These are phyloP conservation scores for Lamellibrachia columna DNA, from an alignment of 2,888 invertebrate genomes.

Conservation along the genomic window DNA sequence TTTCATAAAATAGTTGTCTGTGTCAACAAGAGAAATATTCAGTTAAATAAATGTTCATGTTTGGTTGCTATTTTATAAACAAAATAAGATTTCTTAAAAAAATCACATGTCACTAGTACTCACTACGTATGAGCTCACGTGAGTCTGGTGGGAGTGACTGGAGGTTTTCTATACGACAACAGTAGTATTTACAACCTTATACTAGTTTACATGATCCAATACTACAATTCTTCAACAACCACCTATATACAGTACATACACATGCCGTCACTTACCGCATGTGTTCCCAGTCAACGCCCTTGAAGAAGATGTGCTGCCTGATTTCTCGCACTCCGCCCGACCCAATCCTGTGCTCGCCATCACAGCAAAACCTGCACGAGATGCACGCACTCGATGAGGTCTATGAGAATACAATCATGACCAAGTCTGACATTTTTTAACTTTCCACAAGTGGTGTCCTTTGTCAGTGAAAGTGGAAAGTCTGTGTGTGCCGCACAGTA, in stretches of 20 bases:
- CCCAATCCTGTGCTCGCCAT: slow-evolving; percentile 91
- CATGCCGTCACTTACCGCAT: slow-evolving; percentile 73
- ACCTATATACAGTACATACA: neutral
- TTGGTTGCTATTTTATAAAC: neutral
- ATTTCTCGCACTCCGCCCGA: slow-evolving; percentile 91
- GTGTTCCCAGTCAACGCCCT: slow-evolving; percentile 97
- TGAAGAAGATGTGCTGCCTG: slow-evolving; percentile 88
- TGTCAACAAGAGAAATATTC: neutral
- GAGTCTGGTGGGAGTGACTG: neutral
- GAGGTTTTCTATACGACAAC: neutral
- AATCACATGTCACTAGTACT: neutral
- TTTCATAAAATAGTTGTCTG: neutral
- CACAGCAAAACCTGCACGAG: slow-evolving; percentile 87
- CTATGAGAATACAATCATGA: too few relatives aligned
- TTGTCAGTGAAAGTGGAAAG: neutral
- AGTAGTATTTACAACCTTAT: neutral
- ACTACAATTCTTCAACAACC: neutral
- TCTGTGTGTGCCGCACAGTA: neutral
- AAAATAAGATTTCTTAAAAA: neutral
- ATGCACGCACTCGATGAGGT: too few relatives aligned
- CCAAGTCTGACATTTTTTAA: neutral
- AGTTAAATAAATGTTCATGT: neutral
- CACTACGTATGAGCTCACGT: neutral
- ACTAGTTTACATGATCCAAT: neutral
- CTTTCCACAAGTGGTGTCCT: neutral